A percentile compares a stretch with the other conserved stretches of the same genome.
Evolutionary conservation across 2,113 vertebrate genomes (phyloP).

Genomic region (Python bivittatus): DNA sequence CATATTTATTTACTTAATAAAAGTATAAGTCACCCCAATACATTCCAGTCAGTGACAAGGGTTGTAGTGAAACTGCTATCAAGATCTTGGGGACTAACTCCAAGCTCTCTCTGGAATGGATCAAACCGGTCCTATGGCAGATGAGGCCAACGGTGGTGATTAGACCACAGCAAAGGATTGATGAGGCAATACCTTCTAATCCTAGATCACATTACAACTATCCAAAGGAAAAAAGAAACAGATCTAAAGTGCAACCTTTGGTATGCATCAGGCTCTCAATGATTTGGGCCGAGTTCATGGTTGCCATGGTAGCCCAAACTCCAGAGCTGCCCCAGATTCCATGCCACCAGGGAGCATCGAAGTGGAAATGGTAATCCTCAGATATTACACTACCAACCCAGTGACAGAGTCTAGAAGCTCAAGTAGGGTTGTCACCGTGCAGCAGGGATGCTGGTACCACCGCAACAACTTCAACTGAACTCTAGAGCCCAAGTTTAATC

Average conservation of each 20-base stretch:
- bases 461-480: neutral
- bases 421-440: neutral
- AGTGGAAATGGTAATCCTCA: neutral
- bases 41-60: too few relatives aligned
- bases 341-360: neutral
- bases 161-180: neutral
- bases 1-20: neutral
- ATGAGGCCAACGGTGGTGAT: neutral
- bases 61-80: too few relatives aligned
- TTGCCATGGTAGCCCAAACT: neutral
- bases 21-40: too few relatives aligned
- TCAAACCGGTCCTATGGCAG: too few relatives aligned
- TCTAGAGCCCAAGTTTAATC: neutral
- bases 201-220: neutral
- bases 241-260: neutral
- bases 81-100: too few relatives aligned
- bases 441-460: neutral
- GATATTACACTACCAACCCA: neutral
- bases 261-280: neutral
- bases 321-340: neutral
- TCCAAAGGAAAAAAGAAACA: neutral
- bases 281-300: neutral
- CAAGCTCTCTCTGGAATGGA: too few relatives aligned
- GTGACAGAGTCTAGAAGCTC: neutral
- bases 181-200: neutral